phyloP scores from a whole-genome alignment of 1,140 invertebrate genomes.

The Samia ricini region DNA sequence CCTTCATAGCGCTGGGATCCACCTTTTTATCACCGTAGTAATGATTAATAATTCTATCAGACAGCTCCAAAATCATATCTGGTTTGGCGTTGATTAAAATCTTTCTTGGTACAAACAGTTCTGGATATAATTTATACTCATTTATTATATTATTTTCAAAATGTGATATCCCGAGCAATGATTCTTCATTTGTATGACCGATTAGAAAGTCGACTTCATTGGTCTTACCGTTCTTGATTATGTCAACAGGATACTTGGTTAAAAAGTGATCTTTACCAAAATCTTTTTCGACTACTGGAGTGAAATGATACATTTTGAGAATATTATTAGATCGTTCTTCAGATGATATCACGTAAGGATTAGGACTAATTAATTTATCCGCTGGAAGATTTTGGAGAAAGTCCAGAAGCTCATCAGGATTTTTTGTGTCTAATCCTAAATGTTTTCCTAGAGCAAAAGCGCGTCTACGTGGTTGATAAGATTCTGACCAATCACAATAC shows the following conservation, averaged over 20 bases:
- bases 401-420: slow-evolving; percentile 54
- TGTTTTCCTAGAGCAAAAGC: slow-evolving; percentile 39
- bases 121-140: slow-evolving; percentile 12
- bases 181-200: slow-evolving; percentile 78
- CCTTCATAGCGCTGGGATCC: slow-evolving; percentile 30
- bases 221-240: slow-evolving; percentile 57
- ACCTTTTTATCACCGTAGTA: slow-evolving; percentile 63
- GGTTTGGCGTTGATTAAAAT: slow-evolving; percentile 11
- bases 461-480: slow-evolving; percentile 33
- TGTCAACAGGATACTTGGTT: slow-evolving; percentile 36
- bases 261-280: slow-evolving; percentile 53
- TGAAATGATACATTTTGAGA: slow-evolving; percentile 42
- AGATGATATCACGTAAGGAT: slow-evolving; percentile 31
- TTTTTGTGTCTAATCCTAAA: slow-evolving; percentile 37
- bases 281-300: slow-evolving; percentile 57
- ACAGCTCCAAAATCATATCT: slow-evolving; percentile 32
- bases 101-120: slow-evolving; percentile 18
- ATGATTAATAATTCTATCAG: slow-evolving; percentile 49
- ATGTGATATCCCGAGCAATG: slow-evolving; percentile 29
- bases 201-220: slow-evolving; percentile 78
- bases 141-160: slow-evolving; percentile 11
- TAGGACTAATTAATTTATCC: slow-evolving; percentile 49
- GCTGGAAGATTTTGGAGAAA: slow-evolving; percentile 68
- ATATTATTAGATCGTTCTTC: slow-evolving; percentile 34
- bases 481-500: slow-evolving; percentile 34